These are phyloP conservation scores for Pardalotus punctatus DNA, from an alignment of 2,113 vertebrate genomes.

Conservation along the genomic window DNA sequence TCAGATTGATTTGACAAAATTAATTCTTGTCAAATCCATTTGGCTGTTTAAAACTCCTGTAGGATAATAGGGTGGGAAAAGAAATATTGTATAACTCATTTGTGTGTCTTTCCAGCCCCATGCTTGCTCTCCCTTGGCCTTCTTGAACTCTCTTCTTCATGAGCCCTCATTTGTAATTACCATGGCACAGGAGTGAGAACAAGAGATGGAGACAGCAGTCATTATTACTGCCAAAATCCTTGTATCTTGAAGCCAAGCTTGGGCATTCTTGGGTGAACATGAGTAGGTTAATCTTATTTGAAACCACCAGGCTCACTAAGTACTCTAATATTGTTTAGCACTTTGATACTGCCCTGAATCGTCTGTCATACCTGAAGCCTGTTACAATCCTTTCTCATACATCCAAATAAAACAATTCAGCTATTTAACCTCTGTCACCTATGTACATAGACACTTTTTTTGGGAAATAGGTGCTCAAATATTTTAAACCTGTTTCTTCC, in stretches of 20 bases:
- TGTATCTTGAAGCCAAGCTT: background rate
- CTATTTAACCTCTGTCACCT: background rate
- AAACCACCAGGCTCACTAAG: background rate
- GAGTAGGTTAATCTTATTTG: background rate
- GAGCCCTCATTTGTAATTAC: background rate
- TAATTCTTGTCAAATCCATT: slow-evolving; percentile 34
- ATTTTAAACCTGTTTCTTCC: background rate
- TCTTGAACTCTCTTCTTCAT: background rate
- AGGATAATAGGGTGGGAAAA: background rate
- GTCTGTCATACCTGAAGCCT: background rate
- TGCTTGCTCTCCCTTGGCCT: background rate
- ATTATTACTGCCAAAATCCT: background rate
- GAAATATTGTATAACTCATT: background rate
- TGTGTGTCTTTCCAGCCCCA: fast-evolving
- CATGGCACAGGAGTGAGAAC: background rate
- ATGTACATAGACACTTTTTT: background rate
- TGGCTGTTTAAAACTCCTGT: background rate
- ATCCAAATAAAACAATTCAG: background rate
- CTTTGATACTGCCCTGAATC: background rate
- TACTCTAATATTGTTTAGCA: background rate
- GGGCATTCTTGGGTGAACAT: background rate
- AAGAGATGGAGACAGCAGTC: background rate
- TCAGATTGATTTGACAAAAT: slow-evolving; percentile 12
- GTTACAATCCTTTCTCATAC: background rate
- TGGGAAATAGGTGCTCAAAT: background rate